Evolutionary conservation across 2,888 invertebrate genomes (phyloP), one percentile per base, ranked within the genome.

Genomic region (Timandra comae): DNA sequence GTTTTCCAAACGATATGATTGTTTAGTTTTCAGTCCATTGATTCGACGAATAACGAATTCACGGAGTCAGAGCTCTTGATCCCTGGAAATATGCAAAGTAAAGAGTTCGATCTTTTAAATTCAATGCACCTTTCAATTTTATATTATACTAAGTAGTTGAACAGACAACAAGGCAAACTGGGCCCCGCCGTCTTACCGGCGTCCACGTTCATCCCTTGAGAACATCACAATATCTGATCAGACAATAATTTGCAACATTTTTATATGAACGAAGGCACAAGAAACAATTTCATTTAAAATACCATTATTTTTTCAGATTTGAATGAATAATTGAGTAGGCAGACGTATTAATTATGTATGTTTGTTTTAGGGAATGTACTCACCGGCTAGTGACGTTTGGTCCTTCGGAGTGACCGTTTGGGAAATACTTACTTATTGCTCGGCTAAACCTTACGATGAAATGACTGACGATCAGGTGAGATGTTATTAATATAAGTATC

Each of bases 301-400:
- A 2, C 6, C 2, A 20, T 7, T 20, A 2, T 20, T 20, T 6
- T 20, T 7, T 20, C 20, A 7, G 7, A 20, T 7, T 20, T 2
- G 20, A 2, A 20, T 1, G 6, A 20, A 20, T 20, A 1, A 7
- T 1, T 20, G 6, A 20, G 5, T 20, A 7, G 12, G 4, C 16
- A 27, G 9, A 9, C 8, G 5, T 22, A 4, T 8, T 12, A 12
- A 12, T 32, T 35, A 7, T 20, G 7, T 7, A 8, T 35, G 10
- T 38, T 41, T 40, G 24, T 63, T 69, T 6, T 78, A 97, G 96
- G 95, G 95, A 16, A 92, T 94, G 71, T 95, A 92, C 78, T 94
- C 93, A 30, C 92, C 94, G 12, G 93, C 93, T 58, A 93, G 94
- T 49, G 96, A 97, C 71, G 95, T 96, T 1, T 97, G 96, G 96